A percentile compares a stretch with the other conserved stretches of the same genome.
Evolutionary conservation across 2,888 invertebrate species (phyloP).

Genomic region (Phyto melanocephala): DNA sequence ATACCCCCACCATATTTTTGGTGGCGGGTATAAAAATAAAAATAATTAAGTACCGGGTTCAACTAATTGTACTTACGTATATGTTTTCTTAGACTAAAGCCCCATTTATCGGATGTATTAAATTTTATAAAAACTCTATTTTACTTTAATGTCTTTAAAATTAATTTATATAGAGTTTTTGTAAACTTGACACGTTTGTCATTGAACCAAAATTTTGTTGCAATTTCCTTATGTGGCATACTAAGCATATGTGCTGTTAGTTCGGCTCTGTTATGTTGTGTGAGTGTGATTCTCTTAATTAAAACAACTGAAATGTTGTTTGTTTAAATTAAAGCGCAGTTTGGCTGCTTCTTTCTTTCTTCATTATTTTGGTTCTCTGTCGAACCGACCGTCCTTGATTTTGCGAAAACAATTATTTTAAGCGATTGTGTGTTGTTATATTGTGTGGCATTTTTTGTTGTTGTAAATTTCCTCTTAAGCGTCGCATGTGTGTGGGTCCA

Average conservation of each 20-base stretch:
- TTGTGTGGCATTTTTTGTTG: conserved; percentile 22
- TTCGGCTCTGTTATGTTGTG: neutral
- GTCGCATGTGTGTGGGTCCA: conserved; percentile 46
- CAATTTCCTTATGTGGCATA: too few relatives aligned
- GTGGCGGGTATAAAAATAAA: too few relatives aligned
- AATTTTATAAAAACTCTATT: neutral
- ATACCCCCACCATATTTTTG: too few relatives aligned
- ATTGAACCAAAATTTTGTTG: neutral
- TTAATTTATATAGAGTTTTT: neutral
- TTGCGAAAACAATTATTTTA: conserved; percentile 16
- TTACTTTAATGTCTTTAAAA: conserved; percentile 5
- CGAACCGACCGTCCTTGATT: conserved; percentile 23
- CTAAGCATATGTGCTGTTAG: too few relatives aligned
- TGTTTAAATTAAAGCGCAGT: conserved; percentile 51
- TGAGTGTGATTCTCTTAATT: conserved; percentile 54
- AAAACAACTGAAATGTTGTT: conserved; percentile 55
- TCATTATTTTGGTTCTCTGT: conserved; percentile 11
- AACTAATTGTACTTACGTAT: too few relatives aligned
- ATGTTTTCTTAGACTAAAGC: too few relatives aligned
- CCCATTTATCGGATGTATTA: conserved; percentile 6
- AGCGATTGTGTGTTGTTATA: neutral
- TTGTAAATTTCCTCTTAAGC: conserved; percentile 18
- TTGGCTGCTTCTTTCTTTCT: neutral
- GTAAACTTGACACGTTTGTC: conserved; percentile 39
- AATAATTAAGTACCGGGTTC: too few relatives aligned